Percentiles rank a stretch among this genome's conserved stretches.
These are phyloP conservation scores for Mimachlamys varia DNA, from an alignment of 2,888 invertebrate species.

Conservation along the genomic window DNA sequence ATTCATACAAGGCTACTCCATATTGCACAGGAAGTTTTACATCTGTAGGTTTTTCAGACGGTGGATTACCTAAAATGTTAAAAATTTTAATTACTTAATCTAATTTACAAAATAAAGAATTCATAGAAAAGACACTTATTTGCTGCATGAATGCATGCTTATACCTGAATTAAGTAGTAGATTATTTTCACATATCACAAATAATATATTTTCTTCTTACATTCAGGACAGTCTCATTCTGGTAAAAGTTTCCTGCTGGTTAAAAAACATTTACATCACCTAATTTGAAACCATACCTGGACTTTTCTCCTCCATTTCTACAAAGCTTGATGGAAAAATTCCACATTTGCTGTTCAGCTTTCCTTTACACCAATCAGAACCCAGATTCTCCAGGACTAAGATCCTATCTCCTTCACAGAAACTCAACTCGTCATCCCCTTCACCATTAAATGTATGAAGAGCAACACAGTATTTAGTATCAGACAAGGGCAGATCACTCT, in stretches of 20 bases:
- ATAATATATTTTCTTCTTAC: no score
- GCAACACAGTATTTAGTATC: constrained; percentile 54
- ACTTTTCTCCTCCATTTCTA: constrained; percentile 58
- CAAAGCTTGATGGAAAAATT: constrained; percentile 71
- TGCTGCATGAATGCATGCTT: no score
- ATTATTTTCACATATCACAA: no score
- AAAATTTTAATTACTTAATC: no score
- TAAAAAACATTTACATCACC: no score
- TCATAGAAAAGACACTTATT: no score
- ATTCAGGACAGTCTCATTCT: no score
- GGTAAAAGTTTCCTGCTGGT: no score
- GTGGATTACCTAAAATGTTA: not conserved
- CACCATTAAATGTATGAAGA: constrained; percentile 72
- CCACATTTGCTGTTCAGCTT: constrained; percentile 63
- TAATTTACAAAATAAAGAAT: no score
- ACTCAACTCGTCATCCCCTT: constrained; percentile 68
- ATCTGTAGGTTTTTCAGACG: not conserved
- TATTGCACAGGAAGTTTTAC: not conserved
- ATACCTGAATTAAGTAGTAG: no score
- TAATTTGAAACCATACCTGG: constrained; percentile 41
- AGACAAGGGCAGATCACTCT: not conserved
- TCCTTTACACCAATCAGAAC: constrained; percentile 71
- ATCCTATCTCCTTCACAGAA: constrained; percentile 75
- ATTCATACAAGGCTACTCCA: constrained; percentile 70
- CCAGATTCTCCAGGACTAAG: constrained; percentile 65